Conservation (phyloP, 2,113 vertebrate species). For the Paraplagusia blochii region DNA sequence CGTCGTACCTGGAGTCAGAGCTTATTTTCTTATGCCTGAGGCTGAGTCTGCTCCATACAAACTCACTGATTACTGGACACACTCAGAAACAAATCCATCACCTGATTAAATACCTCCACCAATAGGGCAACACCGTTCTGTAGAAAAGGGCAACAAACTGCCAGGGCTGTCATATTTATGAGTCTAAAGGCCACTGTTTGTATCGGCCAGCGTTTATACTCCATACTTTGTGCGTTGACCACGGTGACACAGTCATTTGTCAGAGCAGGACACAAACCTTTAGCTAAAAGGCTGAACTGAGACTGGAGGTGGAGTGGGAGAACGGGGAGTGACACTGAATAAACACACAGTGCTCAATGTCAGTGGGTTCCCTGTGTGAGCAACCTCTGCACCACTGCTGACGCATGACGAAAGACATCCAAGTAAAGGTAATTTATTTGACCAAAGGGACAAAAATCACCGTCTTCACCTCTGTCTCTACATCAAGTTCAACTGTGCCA, state of each 20-base stretch:
- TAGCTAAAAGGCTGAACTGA: conserved; percentile 28
- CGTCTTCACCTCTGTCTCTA: conserved; percentile 5
- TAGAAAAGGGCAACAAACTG: conserved; percentile 47
- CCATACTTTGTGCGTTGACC: conserved; percentile 29
- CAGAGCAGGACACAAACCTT: conserved; percentile 48
- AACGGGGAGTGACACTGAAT: conserved; percentile 23
- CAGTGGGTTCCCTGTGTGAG: conserved; percentile 13
- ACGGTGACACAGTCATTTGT: conserved; percentile 45
- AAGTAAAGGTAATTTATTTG: conserved; percentile 16
- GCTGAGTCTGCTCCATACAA: conserved; percentile 1
- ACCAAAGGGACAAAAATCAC: conserved; percentile 20
- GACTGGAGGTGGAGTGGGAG: conserved; percentile 7
- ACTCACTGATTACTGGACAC: conserved; percentile 38
- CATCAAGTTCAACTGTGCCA: conserved; percentile 10
- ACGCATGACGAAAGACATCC: conserved; percentile 19
- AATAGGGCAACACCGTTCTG: conserved; percentile 35
- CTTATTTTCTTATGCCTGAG: neutral
- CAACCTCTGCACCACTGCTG: neutral
- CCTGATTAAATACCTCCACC: conserved; percentile 22
- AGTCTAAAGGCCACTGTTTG: conserved; percentile 23
- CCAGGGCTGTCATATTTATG: conserved; percentile 51
- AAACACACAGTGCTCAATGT: conserved; percentile 48
- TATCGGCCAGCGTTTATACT: conserved; percentile 9
- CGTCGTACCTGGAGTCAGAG: neutral
- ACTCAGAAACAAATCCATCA: conserved; percentile 67